Base-by-base conservation (phyloP, 1,140 invertebrate genomes). In the Daktulosphaira vitifoliae region DNA sequence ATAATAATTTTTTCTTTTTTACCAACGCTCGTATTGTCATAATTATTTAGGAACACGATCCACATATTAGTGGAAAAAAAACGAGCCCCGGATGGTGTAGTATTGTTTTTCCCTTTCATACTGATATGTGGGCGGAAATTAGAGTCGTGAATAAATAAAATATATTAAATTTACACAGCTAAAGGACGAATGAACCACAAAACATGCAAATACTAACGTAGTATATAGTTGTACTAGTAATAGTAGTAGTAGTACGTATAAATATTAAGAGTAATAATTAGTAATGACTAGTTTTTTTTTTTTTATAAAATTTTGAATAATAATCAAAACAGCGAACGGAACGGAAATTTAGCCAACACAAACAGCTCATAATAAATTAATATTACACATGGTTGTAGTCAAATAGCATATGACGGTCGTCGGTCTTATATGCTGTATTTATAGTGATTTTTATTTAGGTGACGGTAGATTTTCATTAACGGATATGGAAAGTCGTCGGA, bases 401-500 rank as follows among this genome's bases (percentile, higher is more conserved):
- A n/a, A n/a, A n/a, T n/a, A n/a, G n/a, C n/a, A n/a, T n/a, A n/a
- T n/a, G n/a, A n/a, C n/a, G n/a, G n/a, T n/a, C n/a, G n/a, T n/a
- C n/a, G n/a, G n/a, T n/a, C n/a, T n/a, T n/a, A n/a, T n/a, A n/a
- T n/a, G n/a, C n/a, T n/a, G n/a, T n/a, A n/a, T n/a, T n/a, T n/a
- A n/a, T n/a, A n/a, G n/a, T n/a, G n/a, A n/a, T n/a, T n/a, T 29
- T 46, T 48, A 46, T 62, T 62, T 62, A 23, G 56, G 56, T 26
- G 56, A 62, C 13, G 56, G 56, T 33, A 62, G 25, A 42, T 62
- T 62, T 48, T 68, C 68, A 39, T 66, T 62, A 3, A 56, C 62
- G 16, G 82, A 84, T 71, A 87, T 81, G 66, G 84, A 87, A 37
- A 87, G 80, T n/a, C 85, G 78, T 42, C 85, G 76, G 66, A 87